Evolutionary conservation across 2,113 vertebrate species (phyloP).

Genomic region (Amblyornis subalaris): DNA sequence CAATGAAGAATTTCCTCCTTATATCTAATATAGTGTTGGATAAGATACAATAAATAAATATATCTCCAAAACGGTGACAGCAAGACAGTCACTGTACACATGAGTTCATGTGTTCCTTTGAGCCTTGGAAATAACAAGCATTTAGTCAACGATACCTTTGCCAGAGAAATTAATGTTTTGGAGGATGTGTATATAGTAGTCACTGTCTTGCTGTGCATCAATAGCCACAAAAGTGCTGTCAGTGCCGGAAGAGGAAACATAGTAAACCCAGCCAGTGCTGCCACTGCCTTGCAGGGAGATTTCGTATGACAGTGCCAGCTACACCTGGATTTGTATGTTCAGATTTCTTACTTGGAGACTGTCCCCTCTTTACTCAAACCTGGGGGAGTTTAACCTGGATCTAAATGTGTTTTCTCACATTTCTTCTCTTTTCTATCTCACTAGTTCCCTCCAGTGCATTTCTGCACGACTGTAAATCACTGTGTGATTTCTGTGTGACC

Average conservation of each 20-base stretch:
- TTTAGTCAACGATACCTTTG: neutral
- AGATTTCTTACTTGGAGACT: neutral
- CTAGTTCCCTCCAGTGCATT: neutral
- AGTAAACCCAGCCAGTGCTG: neutral
- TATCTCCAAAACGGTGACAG: neutral
- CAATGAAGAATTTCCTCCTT: neutral
- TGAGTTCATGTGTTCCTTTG: neutral
- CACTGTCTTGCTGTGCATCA: neutral
- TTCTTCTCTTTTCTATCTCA: neutral
- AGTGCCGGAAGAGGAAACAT: neutral
- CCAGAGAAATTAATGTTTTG: neutral
- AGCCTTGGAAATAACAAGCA: neutral
- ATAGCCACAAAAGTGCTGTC: neutral
- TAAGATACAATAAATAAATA: neutral
- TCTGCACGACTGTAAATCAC: neutral
- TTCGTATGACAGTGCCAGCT: neutral
- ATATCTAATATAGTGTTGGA: neutral
- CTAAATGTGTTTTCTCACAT: neutral
- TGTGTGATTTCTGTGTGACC: neutral
- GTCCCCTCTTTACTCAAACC: neutral
- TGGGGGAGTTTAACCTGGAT: neutral
- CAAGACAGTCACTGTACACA: neutral
- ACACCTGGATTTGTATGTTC: fast-evolving
- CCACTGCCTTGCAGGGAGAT: neutral
- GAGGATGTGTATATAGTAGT: neutral